Conservation (phyloP, 2,888 invertebrate genomes). For the Caenorhabditis afra region DNA sequence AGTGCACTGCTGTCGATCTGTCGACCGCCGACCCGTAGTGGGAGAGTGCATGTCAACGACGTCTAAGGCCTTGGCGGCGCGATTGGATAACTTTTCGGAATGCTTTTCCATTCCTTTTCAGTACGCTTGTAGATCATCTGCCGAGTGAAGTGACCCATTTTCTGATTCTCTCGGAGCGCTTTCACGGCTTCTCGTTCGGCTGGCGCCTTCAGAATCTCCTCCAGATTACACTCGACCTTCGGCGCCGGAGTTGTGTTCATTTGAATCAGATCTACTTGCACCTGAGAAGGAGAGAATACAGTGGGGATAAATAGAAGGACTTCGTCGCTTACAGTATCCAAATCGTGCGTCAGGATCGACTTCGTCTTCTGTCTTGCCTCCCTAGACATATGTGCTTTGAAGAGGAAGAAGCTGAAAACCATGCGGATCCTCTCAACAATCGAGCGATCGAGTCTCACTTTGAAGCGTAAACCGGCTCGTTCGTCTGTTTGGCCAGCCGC, state of each 20-base stretch:
- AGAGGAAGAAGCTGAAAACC: slow-evolving; percentile 70
- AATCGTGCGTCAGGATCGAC: slow-evolving; percentile 73
- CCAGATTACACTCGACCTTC: slow-evolving; percentile 73
- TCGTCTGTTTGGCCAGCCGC: slow-evolving; percentile 73
- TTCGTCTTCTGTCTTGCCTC: slow-evolving; percentile 68
- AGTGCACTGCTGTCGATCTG: slow-evolving; percentile 24
- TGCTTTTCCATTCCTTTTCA: slow-evolving; percentile 77
- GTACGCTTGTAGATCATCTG: slow-evolving; percentile 78
- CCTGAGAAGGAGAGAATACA: slow-evolving; percentile 52
- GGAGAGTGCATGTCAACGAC: not conserved
- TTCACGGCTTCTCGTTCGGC: slow-evolving; percentile 75
- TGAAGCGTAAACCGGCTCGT: slow-evolving; percentile 75
- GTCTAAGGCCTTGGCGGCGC: slow-evolving; percentile 70
- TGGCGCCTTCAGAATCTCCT: slow-evolving; percentile 76
- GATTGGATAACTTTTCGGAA: slow-evolving; percentile 79
- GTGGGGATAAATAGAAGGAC: not conserved
- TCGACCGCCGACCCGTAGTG: slow-evolving; percentile 6
- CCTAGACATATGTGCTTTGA: slow-evolving; percentile 72
- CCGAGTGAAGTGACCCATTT: slow-evolving; percentile 78
- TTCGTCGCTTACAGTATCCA: slow-evolving; percentile 70
- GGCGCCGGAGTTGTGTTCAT: slow-evolving; percentile 46
- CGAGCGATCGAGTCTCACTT: slow-evolving; percentile 65
- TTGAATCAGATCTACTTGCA: slow-evolving; percentile 72
- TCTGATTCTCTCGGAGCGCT: slow-evolving; percentile 75
- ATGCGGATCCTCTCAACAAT: not conserved